Percentiles rank a stretch among this genome's conserved stretches.
These are phyloP conservation scores for Leiothrix lutea DNA, from an alignment of 2,113 vertebrate species.

Conservation along the genomic window DNA sequence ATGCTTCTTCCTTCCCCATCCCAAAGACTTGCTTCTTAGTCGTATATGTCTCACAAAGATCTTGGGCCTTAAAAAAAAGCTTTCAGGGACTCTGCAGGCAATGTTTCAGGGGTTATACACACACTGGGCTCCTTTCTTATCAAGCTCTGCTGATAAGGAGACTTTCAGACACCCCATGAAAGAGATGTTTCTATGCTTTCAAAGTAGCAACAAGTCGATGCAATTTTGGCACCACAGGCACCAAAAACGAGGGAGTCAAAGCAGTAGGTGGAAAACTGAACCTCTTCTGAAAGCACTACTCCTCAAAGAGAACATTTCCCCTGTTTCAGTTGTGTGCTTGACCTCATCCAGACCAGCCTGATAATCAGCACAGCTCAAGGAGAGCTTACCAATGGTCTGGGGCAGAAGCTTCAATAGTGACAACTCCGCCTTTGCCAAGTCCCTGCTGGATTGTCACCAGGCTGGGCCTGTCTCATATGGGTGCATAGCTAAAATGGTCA, in stretches of 20 bases:
- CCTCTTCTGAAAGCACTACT: not conserved
- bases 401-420: not conserved
- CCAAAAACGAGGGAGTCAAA: not conserved
- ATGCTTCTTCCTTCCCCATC: not conserved
- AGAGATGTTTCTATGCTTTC: not conserved
- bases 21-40: not conserved
- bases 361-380: fast-evolving
- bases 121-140: not conserved
- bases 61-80: not conserved
- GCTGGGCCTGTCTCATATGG: fast-evolving
- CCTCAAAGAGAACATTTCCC: not conserved
- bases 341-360: not conserved
- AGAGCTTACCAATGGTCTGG: not conserved
- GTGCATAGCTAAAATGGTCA: not conserved
- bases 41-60: fast-evolving
- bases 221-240: not conserved
- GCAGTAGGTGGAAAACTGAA: not conserved
- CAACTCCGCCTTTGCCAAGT: not conserved
- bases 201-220: not conserved
- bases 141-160: not conserved
- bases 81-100: not conserved
- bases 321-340: not conserved
- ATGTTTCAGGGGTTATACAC: not conserved
- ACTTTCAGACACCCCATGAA: not conserved
- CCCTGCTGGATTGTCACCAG: too few species aligned